phyloP scores from a whole-genome alignment of 1,140 invertebrate genomes.

The Heliconius congener region DNA sequence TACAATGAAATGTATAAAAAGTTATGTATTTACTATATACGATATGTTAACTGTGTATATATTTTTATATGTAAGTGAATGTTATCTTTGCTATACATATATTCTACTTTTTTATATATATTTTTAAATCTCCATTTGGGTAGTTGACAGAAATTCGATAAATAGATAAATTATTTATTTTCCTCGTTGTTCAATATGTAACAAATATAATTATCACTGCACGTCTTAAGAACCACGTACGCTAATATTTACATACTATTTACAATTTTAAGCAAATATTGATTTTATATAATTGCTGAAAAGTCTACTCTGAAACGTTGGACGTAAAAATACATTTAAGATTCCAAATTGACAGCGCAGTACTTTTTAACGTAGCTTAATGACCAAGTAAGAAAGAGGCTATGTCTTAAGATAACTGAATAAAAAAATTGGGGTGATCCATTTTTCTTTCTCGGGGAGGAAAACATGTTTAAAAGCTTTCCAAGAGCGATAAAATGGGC shows the following conservation, averaged over 20 bases:
- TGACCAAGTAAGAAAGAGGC: constrained; percentile 11
- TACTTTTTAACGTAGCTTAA: background rate
- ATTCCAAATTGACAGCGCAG: background rate
- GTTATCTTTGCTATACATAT: background rate
- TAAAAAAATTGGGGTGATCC: constrained; percentile 32
- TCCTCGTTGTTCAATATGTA: no score
- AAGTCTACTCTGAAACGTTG: background rate
- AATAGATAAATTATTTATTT: no score
- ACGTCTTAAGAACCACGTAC: background rate
- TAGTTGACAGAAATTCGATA: no score
- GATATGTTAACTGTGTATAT: background rate
- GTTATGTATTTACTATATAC: background rate
- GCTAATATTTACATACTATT: background rate
- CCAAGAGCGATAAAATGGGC: constrained; percentile 47
- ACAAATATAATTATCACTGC: no score
- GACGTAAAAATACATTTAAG: background rate
- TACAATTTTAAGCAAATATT: background rate
- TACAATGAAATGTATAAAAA: background rate
- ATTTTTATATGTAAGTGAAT: background rate
- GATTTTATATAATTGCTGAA: background rate
- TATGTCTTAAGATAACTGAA: constrained; percentile 14
- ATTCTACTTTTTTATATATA: no score
- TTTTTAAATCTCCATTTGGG: no score
- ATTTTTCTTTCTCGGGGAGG: constrained; percentile 6
- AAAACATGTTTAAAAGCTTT: constrained; percentile 59